Base-by-base conservation (phyloP, 2,797 vertebrate genomes). In the Mus caroli region DNA sequence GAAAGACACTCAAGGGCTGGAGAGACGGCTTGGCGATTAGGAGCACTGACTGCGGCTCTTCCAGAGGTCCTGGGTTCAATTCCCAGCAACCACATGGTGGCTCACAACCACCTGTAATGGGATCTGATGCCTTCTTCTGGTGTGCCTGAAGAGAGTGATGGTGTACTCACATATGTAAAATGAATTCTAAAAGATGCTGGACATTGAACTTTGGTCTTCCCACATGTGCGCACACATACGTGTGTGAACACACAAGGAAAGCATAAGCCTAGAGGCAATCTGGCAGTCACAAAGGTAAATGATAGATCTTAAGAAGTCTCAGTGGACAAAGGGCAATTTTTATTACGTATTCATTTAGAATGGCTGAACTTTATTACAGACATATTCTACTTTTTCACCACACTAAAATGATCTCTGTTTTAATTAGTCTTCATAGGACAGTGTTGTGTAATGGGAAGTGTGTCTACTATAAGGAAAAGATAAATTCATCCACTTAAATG, bases 391-490 rank as follows among this genome's bases (percentile, higher is more conserved):
- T 77, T 90, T 92, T 95, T 83, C 43, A n/a, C 58, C 14, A 56
- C 73, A 87, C 60, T 87, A 94, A 94, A 93, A 82, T 83, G 62
- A 62, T 69, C 58, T 92, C n/a, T 62, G 88, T 80, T 90, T 93
- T 80, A 95, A 90, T 52, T 88, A 46, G 43, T 76, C 34, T 37
- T 80, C 43, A 77, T 50, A 14, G 26, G 93, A 76, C 19, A 80
- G n/a, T 54, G 82, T 54, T 3, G 22, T n/a, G 62, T 5, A 31
- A 24, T 88, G 3, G 46, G 64, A 88, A 93, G 31, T 75, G 5
- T 69, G 26, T 28, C 82, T 76, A 73, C 58, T 78, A 4, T 88
- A 83, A 88, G 28, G 31, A 78, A 84, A 87, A 40, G 64, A 26
- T 67, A 76, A 14, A 52, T 46, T n/a, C n/a, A 54, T 28, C n/a